phyloP scores from a whole-genome alignment of 2,113 vertebrate species.

The Ptychochromis oligacanthus region DNA sequence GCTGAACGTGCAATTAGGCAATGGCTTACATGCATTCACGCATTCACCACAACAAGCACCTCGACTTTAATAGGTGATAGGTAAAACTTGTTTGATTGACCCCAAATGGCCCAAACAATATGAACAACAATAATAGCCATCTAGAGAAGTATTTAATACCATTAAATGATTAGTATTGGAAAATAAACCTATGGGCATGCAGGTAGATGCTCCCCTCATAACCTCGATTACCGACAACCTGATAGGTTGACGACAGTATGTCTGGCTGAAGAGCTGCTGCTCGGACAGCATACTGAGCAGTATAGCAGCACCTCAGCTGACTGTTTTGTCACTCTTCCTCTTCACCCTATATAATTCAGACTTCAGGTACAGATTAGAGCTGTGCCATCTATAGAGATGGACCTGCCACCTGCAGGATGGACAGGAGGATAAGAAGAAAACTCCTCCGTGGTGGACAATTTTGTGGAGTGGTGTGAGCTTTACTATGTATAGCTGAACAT shows the following conservation, averaged over 20 bases:
- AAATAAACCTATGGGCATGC: too few species aligned
- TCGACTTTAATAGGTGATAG: too few species aligned
- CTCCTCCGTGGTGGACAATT: not conserved
- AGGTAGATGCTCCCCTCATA: not conserved
- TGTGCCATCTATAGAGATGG: too few species aligned
- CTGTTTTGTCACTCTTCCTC: not conserved
- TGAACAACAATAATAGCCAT: rapidly evolving
- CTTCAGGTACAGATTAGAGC: not conserved
- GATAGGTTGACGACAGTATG: too few species aligned
- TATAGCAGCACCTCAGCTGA: too few species aligned
- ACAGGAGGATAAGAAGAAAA: too few species aligned
- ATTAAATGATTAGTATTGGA: not conserved
- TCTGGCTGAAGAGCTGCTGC: too few species aligned
- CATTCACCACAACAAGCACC: not conserved
- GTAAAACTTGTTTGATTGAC: not conserved
- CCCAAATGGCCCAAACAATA: not conserved
- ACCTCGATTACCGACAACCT: not conserved
- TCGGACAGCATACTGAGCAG: too few species aligned
- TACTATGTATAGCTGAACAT: not conserved
- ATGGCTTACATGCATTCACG: not conserved
- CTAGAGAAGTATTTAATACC: too few species aligned
- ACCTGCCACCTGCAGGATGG: too few species aligned
- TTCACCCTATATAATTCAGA: not conserved
- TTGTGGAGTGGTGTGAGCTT: not conserved
- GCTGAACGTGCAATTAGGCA: not conserved